Conservation (phyloP, 37 sponge, comb jelly and placozoan species). For the Axinella damicornis region DNA sequence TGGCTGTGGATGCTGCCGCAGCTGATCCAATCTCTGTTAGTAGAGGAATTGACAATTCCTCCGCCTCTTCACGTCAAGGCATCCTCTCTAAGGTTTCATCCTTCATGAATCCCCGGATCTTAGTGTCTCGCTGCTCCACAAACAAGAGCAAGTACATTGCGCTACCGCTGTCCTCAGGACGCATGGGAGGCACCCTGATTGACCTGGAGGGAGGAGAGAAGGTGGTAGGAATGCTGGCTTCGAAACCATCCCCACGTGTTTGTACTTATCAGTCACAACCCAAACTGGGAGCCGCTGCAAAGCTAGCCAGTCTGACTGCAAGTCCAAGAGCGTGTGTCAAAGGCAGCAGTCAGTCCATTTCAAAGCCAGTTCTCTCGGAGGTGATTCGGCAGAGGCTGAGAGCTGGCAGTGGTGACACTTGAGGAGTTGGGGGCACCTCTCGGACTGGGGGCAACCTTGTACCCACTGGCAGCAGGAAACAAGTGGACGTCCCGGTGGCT, state of each 20-base stretch:
- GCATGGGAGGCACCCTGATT: background rate
- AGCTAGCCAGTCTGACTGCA: background rate
- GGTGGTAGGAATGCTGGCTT: no score
- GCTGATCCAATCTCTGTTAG: no score
- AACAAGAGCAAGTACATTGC: conserved; percentile 31
- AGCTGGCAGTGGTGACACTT: background rate
- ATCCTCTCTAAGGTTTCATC: conserved; percentile 14
- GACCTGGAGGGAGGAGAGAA: background rate
- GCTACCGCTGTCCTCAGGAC: background rate
- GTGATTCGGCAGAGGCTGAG: conserved; percentile 6
- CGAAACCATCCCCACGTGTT: background rate
- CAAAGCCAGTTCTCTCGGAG: conserved; percentile 14
- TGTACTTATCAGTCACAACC: background rate
- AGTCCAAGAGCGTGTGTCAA: background rate
- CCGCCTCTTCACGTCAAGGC: no score
- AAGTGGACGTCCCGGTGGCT: no score
- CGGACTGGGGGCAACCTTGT: no score
- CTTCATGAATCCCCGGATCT: conserved; percentile 33
- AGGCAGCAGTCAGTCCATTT: background rate
- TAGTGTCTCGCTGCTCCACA: conserved; percentile 47
- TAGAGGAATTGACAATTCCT: no score
- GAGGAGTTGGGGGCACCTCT: conserved; percentile 6
- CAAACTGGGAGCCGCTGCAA: background rate
- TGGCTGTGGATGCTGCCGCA: no score
- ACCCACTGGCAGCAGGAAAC: no score